Evolutionary conservation across 30 jellyfish, hydroid and myxozoan genomes (phyloP).

Genomic region (Aurelia sp.): DNA sequence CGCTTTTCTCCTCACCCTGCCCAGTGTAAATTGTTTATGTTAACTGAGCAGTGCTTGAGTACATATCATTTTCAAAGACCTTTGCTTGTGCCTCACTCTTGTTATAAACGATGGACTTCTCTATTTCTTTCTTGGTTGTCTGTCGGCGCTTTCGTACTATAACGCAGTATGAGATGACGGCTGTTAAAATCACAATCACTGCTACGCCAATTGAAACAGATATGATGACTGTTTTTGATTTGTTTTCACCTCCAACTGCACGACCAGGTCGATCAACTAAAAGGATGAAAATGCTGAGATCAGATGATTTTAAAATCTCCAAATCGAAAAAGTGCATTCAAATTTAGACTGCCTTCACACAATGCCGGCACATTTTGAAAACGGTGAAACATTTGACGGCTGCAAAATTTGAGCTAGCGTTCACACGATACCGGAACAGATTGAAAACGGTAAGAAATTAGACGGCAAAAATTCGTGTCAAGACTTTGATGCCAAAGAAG

Average conservation of each 20-base stretch:
- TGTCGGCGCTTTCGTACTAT: neutral
- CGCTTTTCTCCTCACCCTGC: too few relatives aligned
- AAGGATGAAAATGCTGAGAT: neutral
- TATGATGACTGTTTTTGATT: neutral
- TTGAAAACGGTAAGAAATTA: too few relatives aligned
- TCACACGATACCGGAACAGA: too few relatives aligned
- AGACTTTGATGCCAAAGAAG: too few relatives aligned
- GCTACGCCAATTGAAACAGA: conserved; percentile 1
- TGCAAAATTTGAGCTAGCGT: too few relatives aligned
- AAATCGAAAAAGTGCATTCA: too few relatives aligned
- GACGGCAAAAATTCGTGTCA: too few relatives aligned
- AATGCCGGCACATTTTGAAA: too few relatives aligned
- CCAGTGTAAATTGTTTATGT: neutral
- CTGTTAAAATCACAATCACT: conserved; percentile 5
- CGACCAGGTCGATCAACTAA: conserved; percentile 5
- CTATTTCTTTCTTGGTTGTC: neutral
- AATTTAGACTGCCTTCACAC: too few relatives aligned
- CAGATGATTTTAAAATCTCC: neutral
- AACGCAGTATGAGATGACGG: neutral
- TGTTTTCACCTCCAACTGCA: neutral
- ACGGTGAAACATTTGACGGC: too few relatives aligned
- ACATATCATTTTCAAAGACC: conserved; percentile 39
- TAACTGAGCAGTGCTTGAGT: conserved; percentile 25
- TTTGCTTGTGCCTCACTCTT: conserved; percentile 11
- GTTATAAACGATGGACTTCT: conserved; percentile 5